These are phyloP conservation scores for Catharus minimus DNA, from an alignment of 2,113 vertebrate genomes.

Conservation along the genomic window DNA sequence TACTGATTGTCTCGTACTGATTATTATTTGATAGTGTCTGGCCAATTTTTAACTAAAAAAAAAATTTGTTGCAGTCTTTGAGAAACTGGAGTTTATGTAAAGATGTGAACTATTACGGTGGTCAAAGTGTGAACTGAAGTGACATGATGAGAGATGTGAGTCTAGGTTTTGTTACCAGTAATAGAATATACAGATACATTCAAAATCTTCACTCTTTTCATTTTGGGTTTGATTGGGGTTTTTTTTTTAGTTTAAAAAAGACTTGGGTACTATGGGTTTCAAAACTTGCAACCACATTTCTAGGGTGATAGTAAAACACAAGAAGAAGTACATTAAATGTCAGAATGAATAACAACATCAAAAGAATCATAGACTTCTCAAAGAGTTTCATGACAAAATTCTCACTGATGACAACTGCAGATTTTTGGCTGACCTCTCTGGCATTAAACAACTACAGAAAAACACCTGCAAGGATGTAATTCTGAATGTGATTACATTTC, in stretches of 20 bases:
- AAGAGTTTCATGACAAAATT: neutral
- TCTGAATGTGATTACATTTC: neutral
- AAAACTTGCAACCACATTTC: neutral
- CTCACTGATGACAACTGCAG: neutral
- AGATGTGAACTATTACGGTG: neutral
- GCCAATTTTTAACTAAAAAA: neutral
- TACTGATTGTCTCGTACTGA: neutral
- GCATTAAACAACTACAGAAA: constrained; percentile 2
- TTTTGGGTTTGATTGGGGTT: neutral
- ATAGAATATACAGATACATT: neutral
- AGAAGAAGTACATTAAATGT: neutral
- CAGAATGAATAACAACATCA: neutral
- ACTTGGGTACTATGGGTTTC: neutral
- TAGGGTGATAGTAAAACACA: neutral
- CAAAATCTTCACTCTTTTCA: neutral
- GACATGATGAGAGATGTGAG: neutral
- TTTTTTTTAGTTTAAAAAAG: neutral
- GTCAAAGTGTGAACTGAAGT: neutral
- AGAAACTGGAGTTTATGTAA: neutral
- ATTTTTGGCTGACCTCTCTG: neutral
- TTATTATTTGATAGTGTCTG: neutral
- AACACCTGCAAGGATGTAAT: neutral
- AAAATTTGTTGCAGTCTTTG: neutral
- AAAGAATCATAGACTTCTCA: neutral
- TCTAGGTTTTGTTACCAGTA: neutral